Evolutionary conservation across 2,113 vertebrate genomes (phyloP), one percentile per base, ranked within the genome.

Genomic region (Colossoma macropomum): DNA sequence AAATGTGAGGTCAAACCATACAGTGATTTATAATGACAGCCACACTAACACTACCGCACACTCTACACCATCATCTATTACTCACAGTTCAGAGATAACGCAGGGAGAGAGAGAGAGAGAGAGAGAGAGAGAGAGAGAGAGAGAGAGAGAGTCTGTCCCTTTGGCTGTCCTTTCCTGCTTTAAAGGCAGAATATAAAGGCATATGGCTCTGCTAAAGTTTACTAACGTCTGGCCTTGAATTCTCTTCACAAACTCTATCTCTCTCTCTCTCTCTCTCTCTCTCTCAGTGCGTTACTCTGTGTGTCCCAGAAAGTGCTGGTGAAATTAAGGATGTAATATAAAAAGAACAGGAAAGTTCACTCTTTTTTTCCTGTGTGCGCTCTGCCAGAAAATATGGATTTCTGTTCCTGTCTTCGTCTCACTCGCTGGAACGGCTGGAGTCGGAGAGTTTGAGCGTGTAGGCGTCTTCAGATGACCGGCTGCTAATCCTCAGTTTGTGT

Each of bases 21-120:
- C 70, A 28, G 71, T 83, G 80, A 79, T 85, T 85, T 80, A 82
- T 87, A 50, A 48, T 25, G 74, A 82, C 72, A 77, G 75, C 25
- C 25, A 68, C 80, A 23, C 17, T 13, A 66, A 27, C n/a, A 70
- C 34, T 38, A 62, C 69, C 73, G 41, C 27, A 65, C 34, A 38
- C 34, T 38, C 3, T 7, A 38, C 34, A 38, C 34, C 34, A 7
- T 38, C 3, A 38, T 38, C 34, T 38, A 38, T 38, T 38, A 38
- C 34, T 38, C 34, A 38, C 34, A 38, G n/a, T 7, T 38, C 34
- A 38, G 34, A 38, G 34, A 38, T 38, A 38, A 38, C 34, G 3
- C 25, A 52, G 48, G 10, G 48, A 52, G 48, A 52, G 48, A 52
- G 48, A 52, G 48, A 52, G 48, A 52, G 48, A 13, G 48, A 52